Base-by-base conservation (phyloP, 2,888 invertebrate species). In the Camptogramma bilineatum region DNA sequence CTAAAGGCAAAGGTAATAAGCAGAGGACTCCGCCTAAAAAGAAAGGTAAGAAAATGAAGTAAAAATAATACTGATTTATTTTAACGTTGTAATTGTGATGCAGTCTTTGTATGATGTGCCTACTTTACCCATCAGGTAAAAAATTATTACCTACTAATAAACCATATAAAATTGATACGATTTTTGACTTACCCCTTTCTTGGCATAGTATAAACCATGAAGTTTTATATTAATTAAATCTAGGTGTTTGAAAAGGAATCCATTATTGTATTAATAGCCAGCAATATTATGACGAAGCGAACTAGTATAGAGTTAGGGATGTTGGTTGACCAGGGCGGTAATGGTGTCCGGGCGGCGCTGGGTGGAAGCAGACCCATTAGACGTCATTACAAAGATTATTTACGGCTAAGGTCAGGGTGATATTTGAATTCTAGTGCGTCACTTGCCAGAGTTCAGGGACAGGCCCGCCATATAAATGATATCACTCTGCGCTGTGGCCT, bases 371-470 rank as follows among this genome's bases (percentile, higher is more conserved):
- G 77, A 75, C 72, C 77, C 72, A 79, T 78, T 81, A 81, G 67
- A 70, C 67, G 78, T 78, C 76, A 85, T 83, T 84, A 84, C 74
- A 74, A 80, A 82, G 78, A 82, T 77, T 87, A 88, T 87, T 85
- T 87, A 84, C 79, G 75, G 79, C 79, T 84, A 85, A 87, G 90
- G 90, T 90, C 88, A 90, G 81, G 88, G 89, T 78, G 85, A 81
- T 89, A 87, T 88, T 90, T 83, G 84, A 90, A 85, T 84, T 82
- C 80, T 79, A 80, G 88, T 92, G 91, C 92, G 92, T 92, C 92
- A 92, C 82, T 85, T 81, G 86, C 76, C 78, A 77, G 86, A 86
- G 92, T 93, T 93, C 92, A 92, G 84, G 92, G 92, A 87, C 92
- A 88, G 77, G 71, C 82, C 75, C 85, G 84, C 88, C 87, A 88